phyloP scores from a whole-genome alignment of 30 jellyfish, hydroid and myxozoan genomes.

The Euphysa ruthae region DNA sequence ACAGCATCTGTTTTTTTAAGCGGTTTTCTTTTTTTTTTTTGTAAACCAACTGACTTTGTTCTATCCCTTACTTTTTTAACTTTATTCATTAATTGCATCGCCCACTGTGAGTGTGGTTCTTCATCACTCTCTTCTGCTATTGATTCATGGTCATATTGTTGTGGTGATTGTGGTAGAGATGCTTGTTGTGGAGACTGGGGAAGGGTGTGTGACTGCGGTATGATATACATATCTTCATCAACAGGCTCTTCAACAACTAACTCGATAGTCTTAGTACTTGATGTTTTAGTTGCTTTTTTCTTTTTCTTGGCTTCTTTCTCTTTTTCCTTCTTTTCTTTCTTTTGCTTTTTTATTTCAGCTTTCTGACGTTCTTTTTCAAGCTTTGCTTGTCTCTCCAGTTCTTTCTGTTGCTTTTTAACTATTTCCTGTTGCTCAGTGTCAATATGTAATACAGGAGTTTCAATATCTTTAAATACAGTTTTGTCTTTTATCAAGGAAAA shows the following conservation, averaged over 20 bases:
- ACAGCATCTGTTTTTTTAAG: background rate
- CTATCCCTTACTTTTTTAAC: constrained; percentile 28
- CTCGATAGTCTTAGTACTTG: background rate
- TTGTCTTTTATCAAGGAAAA: background rate
- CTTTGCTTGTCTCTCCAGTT: constrained; percentile 7
- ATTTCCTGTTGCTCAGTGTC: constrained; percentile 16
- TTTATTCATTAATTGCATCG: background rate
- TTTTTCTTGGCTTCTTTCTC: constrained; percentile 24
- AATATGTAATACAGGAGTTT: background rate
- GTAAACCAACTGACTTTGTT: constrained; percentile 5
- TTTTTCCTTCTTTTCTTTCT: constrained; percentile 13
- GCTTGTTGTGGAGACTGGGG: background rate
- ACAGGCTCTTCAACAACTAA: background rate
- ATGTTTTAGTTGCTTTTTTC: constrained; percentile 1
- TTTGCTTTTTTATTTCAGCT: constrained; percentile 19
- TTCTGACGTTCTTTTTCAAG: constrained; percentile 23
- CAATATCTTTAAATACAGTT: background rate
- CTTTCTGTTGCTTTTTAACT: constrained; percentile 9
- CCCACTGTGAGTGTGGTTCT: constrained; percentile 23
- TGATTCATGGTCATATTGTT: background rate
- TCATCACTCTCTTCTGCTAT: background rate
- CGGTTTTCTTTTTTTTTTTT: background rate
- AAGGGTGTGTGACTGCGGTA: background rate
- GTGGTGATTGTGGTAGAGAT: background rate
- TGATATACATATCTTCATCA: constrained; percentile 25